These are phyloP conservation scores for Semicossyphus pulcher DNA, from an alignment of 2,113 vertebrate genomes.

Conservation along the genomic window DNA sequence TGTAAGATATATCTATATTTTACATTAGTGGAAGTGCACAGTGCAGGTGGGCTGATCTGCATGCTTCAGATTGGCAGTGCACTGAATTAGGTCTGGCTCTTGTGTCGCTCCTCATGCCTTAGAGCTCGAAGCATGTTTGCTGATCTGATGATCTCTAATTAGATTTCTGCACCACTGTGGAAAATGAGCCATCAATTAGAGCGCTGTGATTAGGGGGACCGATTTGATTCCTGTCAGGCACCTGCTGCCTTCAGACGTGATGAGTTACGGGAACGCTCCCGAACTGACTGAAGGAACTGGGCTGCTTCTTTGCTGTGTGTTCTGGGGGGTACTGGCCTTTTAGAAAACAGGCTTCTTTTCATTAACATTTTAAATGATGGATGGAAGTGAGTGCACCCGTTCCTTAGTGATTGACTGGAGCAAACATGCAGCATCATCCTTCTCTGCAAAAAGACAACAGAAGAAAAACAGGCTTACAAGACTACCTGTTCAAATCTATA, in stretches of 20 bases:
- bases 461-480: too few species aligned
- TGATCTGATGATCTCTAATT: slow-evolving; percentile 77
- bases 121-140: slow-evolving; percentile 63
- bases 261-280: slow-evolving; percentile 46
- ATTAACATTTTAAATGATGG: not conserved
- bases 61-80: slow-evolving; percentile 26
- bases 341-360: not conserved
- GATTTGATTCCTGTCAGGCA: slow-evolving; percentile 74
- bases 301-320: not conserved
- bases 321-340: not conserved
- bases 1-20: not conserved
- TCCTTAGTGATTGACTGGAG: too few species aligned
- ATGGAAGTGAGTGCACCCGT: too few species aligned
- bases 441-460: not conserved
- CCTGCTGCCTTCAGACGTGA: slow-evolving; percentile 69
- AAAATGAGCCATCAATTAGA: slow-evolving; percentile 79
- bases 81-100: slow-evolving; percentile 35
- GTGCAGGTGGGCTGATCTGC: slow-evolving; percentile 17
- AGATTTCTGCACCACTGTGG: slow-evolving; percentile 69
- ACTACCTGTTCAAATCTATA: not conserved
- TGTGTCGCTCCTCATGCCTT: slow-evolving; percentile 59
- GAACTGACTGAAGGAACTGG: not conserved
- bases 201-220: slow-evolving; percentile 57
- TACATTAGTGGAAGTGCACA: not conserved
- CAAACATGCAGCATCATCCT: too few species aligned